phyloP scores from a whole-genome alignment of 2,113 vertebrate genomes.

The Micromys minutus region DNA sequence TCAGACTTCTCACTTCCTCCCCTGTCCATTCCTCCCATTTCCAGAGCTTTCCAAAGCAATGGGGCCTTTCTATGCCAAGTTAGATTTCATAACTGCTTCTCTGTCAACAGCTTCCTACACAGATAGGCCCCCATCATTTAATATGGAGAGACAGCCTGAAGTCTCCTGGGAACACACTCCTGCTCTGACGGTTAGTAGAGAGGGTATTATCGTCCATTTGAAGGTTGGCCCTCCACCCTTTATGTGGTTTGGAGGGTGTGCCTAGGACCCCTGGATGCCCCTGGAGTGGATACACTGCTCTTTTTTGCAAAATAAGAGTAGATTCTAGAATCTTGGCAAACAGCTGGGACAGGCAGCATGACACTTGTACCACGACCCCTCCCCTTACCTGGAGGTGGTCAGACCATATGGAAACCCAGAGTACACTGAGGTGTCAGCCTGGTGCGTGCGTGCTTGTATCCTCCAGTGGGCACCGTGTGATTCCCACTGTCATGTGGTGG shows the following conservation, averaged over 20 bases:
- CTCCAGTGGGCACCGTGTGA: fast-evolving
- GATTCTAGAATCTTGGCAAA: not conserved
- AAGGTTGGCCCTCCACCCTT: fast-evolving
- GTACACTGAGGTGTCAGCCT: no score
- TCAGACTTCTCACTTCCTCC: no score
- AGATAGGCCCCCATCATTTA: not conserved
- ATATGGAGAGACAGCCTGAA: fast-evolving
- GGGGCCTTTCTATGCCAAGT: not conserved
- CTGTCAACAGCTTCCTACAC: not conserved
- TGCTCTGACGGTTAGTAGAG: not conserved
- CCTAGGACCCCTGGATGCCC: fast-evolving
- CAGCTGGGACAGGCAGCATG: fast-evolving
- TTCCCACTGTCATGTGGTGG: fast-evolving
- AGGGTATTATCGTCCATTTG: not conserved
- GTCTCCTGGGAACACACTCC: not conserved
- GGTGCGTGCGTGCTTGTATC: not conserved
- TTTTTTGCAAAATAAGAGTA: not conserved
- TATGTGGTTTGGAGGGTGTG: no score
- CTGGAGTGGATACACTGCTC: no score
- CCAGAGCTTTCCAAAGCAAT: not conserved
- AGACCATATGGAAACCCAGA: fast-evolving
- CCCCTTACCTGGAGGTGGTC: not conserved
- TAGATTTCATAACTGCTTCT: no score
- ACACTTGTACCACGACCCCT: fast-evolving
- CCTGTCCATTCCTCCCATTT: not conserved